Percentiles rank a stretch among this genome's conserved stretches.
These are phyloP conservation scores for Gallinago media DNA, from an alignment of 2,113 vertebrate genomes.

Conservation along the genomic window DNA sequence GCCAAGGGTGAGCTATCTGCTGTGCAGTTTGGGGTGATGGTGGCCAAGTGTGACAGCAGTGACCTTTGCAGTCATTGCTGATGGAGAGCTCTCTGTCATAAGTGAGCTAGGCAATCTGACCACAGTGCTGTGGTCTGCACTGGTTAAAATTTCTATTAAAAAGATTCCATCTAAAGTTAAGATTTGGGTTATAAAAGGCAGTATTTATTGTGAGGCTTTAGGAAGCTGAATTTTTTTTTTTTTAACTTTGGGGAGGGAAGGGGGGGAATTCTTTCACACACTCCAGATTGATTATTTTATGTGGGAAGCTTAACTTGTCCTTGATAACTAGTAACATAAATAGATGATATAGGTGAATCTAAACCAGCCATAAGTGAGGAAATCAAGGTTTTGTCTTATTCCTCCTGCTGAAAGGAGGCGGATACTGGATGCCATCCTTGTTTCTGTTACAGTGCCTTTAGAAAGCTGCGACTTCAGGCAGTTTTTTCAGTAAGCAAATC, in stretches of 20 bases:
- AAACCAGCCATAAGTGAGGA: background rate
- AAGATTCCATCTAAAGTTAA: background rate
- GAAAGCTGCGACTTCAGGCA: background rate
- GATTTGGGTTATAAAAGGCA: background rate
- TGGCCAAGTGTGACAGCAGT: fast-evolving
- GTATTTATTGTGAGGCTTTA: background rate
- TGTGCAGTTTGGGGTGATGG: background rate
- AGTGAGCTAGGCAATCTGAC: background rate
- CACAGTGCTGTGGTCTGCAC: background rate
- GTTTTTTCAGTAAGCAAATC: background rate
- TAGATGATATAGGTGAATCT: background rate
- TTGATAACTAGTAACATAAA: background rate
- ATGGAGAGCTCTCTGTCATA: background rate
- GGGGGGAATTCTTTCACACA: background rate
- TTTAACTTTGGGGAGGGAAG: background rate
- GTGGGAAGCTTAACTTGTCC: background rate
- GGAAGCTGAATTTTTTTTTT: background rate
- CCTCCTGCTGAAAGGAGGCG: background rate
- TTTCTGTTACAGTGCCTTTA: background rate
- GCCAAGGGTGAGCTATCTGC: background rate
- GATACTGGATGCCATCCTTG: background rate
- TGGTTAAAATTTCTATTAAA: background rate
- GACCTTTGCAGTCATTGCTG: background rate
- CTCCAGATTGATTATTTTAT: background rate
- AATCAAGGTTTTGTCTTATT: background rate